A percentile compares a stretch with the other conserved stretches of the same genome.
Evolutionary conservation across 2,888 invertebrate genomes (phyloP).

Genomic region (Coelopa pilipes): DNA sequence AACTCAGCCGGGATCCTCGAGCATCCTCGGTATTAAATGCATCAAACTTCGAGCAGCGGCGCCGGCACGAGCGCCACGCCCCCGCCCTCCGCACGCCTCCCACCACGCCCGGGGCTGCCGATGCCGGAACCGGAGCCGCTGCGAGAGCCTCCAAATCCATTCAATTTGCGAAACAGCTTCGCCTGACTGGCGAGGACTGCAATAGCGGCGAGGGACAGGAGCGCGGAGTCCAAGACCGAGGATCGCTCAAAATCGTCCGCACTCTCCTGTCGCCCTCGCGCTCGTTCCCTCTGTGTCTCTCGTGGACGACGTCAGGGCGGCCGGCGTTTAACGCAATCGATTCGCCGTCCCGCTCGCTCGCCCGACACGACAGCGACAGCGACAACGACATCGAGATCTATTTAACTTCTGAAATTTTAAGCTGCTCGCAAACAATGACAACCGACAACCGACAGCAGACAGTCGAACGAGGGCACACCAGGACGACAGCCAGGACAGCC

Average conservation of each 20-base stretch:
- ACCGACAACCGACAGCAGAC: neutral
- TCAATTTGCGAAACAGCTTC: neutral
- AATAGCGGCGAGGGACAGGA: neutral
- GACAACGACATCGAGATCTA: slow-evolving; percentile 5
- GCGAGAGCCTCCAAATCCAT: neutral
- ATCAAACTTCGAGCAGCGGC: too few relatives aligned
- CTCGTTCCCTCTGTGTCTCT: neutral
- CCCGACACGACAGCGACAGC: neutral
- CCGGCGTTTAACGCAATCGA: slow-evolving; percentile 2
- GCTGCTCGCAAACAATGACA: neutral
- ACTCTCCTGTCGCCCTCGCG: neutral
- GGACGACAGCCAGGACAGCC: neutral
- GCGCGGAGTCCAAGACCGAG: neutral
- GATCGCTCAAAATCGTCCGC: neutral
- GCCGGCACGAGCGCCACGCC: neutral
- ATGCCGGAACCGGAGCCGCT: too few relatives aligned
- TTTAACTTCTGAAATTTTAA: slow-evolving; percentile 12
- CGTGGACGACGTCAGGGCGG: neutral
- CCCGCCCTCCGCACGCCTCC: neutral
- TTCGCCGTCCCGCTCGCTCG: slow-evolving; percentile 4
- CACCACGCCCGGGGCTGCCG: neutral
- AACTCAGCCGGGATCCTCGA: too few relatives aligned
- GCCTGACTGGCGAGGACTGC: neutral
- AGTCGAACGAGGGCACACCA: neutral
- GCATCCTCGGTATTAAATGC: too few relatives aligned